Base-by-base conservation (phyloP, 2,113 vertebrate genomes). In the Pomatostomus ruficeps region DNA sequence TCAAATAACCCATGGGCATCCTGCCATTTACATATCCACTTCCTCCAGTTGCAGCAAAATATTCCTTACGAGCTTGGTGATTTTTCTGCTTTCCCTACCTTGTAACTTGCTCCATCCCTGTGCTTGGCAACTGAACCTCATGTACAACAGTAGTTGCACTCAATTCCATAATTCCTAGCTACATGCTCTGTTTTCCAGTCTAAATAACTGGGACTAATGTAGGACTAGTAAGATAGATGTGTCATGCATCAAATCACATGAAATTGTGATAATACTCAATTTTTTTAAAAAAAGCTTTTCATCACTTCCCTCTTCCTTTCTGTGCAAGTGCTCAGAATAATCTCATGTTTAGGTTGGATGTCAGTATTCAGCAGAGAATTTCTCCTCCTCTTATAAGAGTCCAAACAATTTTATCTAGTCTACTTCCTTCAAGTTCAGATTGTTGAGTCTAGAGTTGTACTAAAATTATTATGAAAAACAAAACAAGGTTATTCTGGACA, bases 371-470 rank as follows among this genome's bases (percentile, higher is more conserved):
- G 58, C 29, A 35, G 63, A 93, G 35, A 92, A 80, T 91, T 92
- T 71, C 29, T 92, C 13, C 23, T 84, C 31, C 58, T 89, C 33
- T 61, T 52, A 2, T 26, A 28, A 62, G 15, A 90, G 52, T 28
- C 61, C 72, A 92, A 88, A 85, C 33, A 76, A 58, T 83, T 94
- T 94, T 88, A 92, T 92, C 94, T 92, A 33, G 33, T 76, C 51
- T 92, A 17, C 52, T 90, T 90, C 82, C 72, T 82, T n/a, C 43
- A 40, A 65, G 43, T 65, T n/a, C 65, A 86, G 43, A 74, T 77
- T 89, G 61, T 92, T 91, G 91, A 92, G 76, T 93, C 86, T 91
- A 33, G 59, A 89, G 45, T 67, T 71, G 43, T 61, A 91, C 73
- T 67, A 67, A 92, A 88, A 93, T 68, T 45, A 46, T 46, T 33